Base-by-base conservation (phyloP, 2,888 invertebrate genomes). In the Netelia virgata region DNA sequence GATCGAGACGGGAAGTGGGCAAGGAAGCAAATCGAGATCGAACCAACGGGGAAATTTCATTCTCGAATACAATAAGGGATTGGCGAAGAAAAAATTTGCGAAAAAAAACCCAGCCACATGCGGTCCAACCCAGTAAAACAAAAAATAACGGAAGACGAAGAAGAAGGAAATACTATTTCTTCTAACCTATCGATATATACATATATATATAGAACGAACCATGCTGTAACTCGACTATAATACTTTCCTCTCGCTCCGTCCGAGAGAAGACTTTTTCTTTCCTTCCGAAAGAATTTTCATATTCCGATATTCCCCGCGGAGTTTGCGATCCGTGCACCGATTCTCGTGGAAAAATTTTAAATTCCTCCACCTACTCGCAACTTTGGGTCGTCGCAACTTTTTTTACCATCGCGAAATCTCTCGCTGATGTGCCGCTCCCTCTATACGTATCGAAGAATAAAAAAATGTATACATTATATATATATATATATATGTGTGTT, bases 211-310 rank as follows among this genome's bases (percentile, higher is more conserved):
- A 57, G 16, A 11, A 18, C 6, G 61, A 64, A 20, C 50, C 59
- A 36, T 61, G 75, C 18, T 80, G 79, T 59, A 82, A 86, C 84
- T 84, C 80, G 79, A 76, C 70, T 47, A 82, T 79, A 83, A 69
- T 77, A 77, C 77, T 68, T 78, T 84, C 81, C 57, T 85, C 76
- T 82, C n/a, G 41, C 18, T 10, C 53, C 20, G 16, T 47, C 16
- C 36, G 20, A 41, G 53, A 66, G 57, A 36, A 36, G 18, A 76
- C 53, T 79, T 64, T 77, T 6, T 28, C 69, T 47, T 20, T 57
- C 53, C 69, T 68, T 43, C 20, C 47, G 36, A 75, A 83, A 77
- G 77, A 87, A 86, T 86, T 86, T 87, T 87, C 85, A 84, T 87
- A 86, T 78, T 84, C 36, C 83, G 70, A 79, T 85, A 83, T 84